Evolutionary conservation across 92 coral and sea anemone genomes (phyloP).

Genomic region (Montipora capitata): DNA sequence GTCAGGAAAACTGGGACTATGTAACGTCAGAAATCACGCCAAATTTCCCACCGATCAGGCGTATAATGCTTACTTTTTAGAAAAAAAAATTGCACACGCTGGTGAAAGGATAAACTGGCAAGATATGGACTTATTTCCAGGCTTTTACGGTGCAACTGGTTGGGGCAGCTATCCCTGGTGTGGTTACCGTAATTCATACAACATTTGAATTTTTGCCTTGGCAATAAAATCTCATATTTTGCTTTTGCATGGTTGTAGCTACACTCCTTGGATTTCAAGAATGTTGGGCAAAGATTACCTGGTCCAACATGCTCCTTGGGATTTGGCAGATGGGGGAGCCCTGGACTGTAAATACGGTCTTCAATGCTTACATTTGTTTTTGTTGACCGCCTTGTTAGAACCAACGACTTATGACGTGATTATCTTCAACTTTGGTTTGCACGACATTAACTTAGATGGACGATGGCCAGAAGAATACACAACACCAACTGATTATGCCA

Average conservation of each 20-base stretch:
- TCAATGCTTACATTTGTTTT: slow-evolving; percentile 69
- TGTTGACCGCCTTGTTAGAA: slow-evolving; percentile 58
- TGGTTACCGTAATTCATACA: too few relatives aligned
- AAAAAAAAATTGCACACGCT: too few relatives aligned
- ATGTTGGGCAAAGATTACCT: slow-evolving; percentile 61
- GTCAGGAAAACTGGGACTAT: too few relatives aligned
- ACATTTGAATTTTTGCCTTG: not conserved
- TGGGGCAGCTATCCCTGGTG: too few relatives aligned
- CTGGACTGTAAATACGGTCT: slow-evolving; percentile 90
- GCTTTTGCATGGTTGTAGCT: slow-evolving; percentile 54
- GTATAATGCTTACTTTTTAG: too few relatives aligned
- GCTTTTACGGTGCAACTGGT: too few relatives aligned
- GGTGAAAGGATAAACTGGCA: too few relatives aligned
- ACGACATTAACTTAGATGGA: slow-evolving; percentile 72
- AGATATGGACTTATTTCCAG: too few relatives aligned
- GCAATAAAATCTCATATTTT: not conserved
- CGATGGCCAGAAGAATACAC: slow-evolving; percentile 75
- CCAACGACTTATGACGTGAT: slow-evolving; percentile 77
- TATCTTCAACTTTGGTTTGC: slow-evolving; percentile 88
- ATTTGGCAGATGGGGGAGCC: slow-evolving; percentile 84
- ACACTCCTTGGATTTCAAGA: slow-evolving; percentile 60
- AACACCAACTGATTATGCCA: slow-evolving; percentile 47
- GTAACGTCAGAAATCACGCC: too few relatives aligned
- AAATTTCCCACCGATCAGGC: too few relatives aligned
- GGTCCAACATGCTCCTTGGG: slow-evolving; percentile 93